Conservation (phyloP, 2,113 vertebrate species). For the Symphodus melops region DNA sequence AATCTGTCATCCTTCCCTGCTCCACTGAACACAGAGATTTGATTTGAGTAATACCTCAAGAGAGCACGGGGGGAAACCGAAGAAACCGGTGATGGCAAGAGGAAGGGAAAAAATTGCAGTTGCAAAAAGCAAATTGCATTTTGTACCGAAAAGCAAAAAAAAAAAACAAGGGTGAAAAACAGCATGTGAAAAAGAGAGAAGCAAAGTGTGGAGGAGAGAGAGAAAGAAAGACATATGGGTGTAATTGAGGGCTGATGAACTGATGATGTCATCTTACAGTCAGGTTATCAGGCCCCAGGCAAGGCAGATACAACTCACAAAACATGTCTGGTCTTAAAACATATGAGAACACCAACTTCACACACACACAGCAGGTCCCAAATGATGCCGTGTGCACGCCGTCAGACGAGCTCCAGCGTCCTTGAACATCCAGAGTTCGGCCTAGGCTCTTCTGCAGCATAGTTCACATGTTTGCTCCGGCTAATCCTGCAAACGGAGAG, state of each 20-base stretch:
- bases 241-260: slow-evolving; percentile 71
- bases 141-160: not conserved
- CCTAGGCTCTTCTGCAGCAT: slow-evolving; percentile 3
- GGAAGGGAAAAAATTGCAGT: not conserved
- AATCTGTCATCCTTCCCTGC: slow-evolving; percentile 32
- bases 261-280: slow-evolving; percentile 80
- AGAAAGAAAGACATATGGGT: slow-evolving; percentile 71
- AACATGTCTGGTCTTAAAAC: slow-evolving; percentile 60
- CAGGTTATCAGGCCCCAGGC: slow-evolving; percentile 79
- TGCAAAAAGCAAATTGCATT: slow-evolving; percentile 1
- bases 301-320: slow-evolving; percentile 64
- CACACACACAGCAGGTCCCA: slow-evolving; percentile 11
- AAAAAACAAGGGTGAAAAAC: not conserved
- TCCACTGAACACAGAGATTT: slow-evolving; percentile 23
- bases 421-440: slow-evolving; percentile 25
- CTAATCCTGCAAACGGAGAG: slow-evolving; percentile 41
- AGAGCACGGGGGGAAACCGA: not conserved
- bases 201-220: not conserved
- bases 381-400: slow-evolving; percentile 11
- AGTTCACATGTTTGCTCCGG: slow-evolving; percentile 39
- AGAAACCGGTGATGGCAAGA: not conserved
- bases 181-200: slow-evolving; percentile 16
- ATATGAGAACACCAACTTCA: slow-evolving; percentile 23
- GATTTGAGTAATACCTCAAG: slow-evolving; percentile 14
- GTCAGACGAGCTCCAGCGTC: slow-evolving; percentile 14